Evolutionary conservation across 2,888 invertebrate genomes (phyloP).

Genomic region (Syritta pipiens): DNA sequence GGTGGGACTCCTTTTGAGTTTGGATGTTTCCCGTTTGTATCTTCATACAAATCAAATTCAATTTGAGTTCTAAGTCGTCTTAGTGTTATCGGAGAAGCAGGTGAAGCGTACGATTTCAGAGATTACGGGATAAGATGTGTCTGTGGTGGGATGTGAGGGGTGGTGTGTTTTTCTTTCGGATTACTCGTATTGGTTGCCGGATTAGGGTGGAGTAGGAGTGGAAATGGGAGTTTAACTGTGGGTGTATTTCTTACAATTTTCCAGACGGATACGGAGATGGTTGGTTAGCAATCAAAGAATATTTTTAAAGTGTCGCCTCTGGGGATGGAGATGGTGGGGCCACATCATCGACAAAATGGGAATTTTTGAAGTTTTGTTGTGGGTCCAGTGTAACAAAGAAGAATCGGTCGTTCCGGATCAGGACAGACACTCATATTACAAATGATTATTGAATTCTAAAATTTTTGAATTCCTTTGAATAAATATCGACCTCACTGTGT

Average conservation of each 20-base stretch:
- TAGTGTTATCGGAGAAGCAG: conserved; percentile 27
- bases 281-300: conserved; percentile 4
- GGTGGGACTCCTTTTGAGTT: conserved; percentile 16
- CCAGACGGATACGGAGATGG: background rate
- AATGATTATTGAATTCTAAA: too few species aligned
- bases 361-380: background rate
- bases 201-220: too few species aligned
- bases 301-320: background rate
- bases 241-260: too few species aligned
- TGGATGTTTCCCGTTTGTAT: conserved; percentile 38
- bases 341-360: too few species aligned
- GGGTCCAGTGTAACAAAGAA: too few species aligned
- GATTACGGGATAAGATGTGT: background rate
- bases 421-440: too few species aligned
- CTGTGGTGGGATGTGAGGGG: too few species aligned
- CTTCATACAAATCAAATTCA: conserved; percentile 25
- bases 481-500: too few species aligned
- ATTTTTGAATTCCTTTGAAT: too few species aligned
- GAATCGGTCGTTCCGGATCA: too few species aligned
- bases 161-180: conserved; percentile 18
- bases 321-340: too few species aligned
- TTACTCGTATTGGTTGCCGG: conserved; percentile 15
- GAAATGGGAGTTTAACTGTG: too few species aligned
- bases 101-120: conserved; percentile 28
- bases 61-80: conserved; percentile 30